A percentile compares a stretch with the other conserved stretches of the same genome.
These are phyloP conservation scores for Pandemis heparana DNA, from an alignment of 2,888 invertebrate genomes.

Conservation along the genomic window DNA sequence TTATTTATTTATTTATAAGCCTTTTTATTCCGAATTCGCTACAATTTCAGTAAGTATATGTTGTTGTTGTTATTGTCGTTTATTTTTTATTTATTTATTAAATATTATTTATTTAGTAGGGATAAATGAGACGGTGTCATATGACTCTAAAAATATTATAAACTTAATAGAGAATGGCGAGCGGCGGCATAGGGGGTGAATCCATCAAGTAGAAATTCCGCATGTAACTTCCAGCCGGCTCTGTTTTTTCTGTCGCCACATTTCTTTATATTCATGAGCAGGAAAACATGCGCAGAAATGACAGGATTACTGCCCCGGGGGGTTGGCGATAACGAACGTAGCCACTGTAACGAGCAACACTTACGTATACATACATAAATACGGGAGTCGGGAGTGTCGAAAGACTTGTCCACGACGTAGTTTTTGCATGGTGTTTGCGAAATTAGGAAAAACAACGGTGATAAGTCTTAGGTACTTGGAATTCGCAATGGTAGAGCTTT, in stretches of 20 bases:
- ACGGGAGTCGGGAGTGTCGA: background rate
- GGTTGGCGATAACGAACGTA: conserved; percentile 19
- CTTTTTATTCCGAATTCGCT: too few relatives aligned
- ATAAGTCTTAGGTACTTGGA: too few relatives aligned
- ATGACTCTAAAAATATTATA: too few relatives aligned
- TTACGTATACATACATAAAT: background rate
- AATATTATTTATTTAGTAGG: too few relatives aligned
- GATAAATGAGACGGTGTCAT: too few relatives aligned
- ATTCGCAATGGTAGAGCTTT: too few relatives aligned
- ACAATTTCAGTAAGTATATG: too few relatives aligned
- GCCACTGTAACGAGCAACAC: conserved; percentile 5
- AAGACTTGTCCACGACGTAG: background rate
- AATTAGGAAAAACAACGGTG: background rate
- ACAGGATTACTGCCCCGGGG: conserved; percentile 16
- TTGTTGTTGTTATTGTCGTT: too few relatives aligned
- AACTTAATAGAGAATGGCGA: too few relatives aligned
- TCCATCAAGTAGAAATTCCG: background rate
- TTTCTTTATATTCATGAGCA: conserved; percentile 13
- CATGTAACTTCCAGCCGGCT: background rate
- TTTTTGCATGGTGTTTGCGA: background rate
- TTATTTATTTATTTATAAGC: too few relatives aligned
- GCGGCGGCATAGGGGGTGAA: too few relatives aligned
- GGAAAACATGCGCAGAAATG: conserved; percentile 12
- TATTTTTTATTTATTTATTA: too few relatives aligned
- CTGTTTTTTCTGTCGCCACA: background rate